Evolutionary conservation across 2,113 vertebrate genomes (phyloP), one percentile per base, ranked within the genome.

Genomic region (Ammodytes dubius): DNA sequence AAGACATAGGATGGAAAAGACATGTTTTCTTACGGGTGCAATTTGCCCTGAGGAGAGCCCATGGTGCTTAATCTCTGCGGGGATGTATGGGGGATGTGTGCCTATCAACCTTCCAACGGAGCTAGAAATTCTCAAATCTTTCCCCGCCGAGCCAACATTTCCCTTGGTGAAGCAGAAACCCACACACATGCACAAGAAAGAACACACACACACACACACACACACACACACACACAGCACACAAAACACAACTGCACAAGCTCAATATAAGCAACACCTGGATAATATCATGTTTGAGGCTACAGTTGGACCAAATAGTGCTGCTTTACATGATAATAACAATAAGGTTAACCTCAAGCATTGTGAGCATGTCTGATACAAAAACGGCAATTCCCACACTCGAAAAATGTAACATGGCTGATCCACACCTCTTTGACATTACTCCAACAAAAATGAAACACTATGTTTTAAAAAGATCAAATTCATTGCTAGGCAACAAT

Each of bases 91-190:
- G 27, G 27, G n/a, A 76, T 81, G 85, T 80, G 86, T 81, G 85
- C 71, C 82, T 88, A 90, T 92, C 87, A 78, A 63, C 87, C 86
- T 81, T 60, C 78, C 78, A 75, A 43, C 75, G 0, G 70, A 67
- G 77, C 82, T 82, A 85, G 70, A 89, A 74, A 82, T 66, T 52
- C 67, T 79, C 66, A 87, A 80, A 89, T 90, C 77, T 89, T 57
- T 52, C 67, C 71, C 68, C 61, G 64, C 85, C 65, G 80, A 84
- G 84, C 56, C 80, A 86, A 79, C 39, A 66, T 63, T 65, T 88
- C 70, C 82, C 82, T 59, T 59, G 42, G 63, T 90, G 63, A 75
- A 80, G 77, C 54, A 73, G 43, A 80, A 84, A 89, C 73, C 57
- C 58, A 65, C 50, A 45, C 7, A 8, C 37, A 68, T 40, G 39